A percentile compares a stretch with the other conserved stretches of the same genome.
Conservation (phyloP, 2,113 vertebrate genomes). For the Gymnorhina tibicen region DNA sequence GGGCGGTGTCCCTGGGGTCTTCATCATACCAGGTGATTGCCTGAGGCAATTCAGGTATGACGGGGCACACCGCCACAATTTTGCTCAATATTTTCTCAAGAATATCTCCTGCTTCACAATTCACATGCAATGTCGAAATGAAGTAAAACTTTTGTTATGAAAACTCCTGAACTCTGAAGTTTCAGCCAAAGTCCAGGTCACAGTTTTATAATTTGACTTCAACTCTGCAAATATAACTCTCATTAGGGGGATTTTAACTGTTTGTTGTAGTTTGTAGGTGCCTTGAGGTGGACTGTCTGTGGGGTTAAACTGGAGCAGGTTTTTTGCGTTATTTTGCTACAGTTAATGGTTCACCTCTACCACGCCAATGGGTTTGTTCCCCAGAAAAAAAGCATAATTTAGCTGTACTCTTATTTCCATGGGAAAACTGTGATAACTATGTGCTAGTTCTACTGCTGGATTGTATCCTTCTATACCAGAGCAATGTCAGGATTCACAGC, state of each 20-base stretch:
- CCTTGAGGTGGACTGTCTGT: rapidly evolving
- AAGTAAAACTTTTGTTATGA: neutral
- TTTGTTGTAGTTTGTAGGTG: neutral
- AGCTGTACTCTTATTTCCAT: neutral
- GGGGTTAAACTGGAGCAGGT: neutral
- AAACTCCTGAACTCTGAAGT: neutral
- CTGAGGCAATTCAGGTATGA: too few relatives aligned
- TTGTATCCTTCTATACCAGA: neutral
- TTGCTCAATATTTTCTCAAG: neutral
- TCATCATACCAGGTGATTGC: too few relatives aligned
- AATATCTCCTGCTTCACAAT: neutral
- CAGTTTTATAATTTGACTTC: neutral
- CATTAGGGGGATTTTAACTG: neutral
- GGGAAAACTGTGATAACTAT: neutral
- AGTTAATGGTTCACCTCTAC: neutral
- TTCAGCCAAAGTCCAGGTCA: neutral
- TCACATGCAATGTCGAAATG: neutral
- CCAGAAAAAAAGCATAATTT: neutral
- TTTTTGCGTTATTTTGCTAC: neutral
- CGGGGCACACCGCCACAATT: too few relatives aligned
- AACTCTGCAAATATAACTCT: neutral
- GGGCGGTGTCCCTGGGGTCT: too few relatives aligned
- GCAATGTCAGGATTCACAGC: neutral
- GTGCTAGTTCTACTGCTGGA: neutral
- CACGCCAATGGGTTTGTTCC: neutral